Evolutionary conservation across 53 echinoderm and acorn worm species (phyloP).

Genomic region (Paracentrotus lividus): DNA sequence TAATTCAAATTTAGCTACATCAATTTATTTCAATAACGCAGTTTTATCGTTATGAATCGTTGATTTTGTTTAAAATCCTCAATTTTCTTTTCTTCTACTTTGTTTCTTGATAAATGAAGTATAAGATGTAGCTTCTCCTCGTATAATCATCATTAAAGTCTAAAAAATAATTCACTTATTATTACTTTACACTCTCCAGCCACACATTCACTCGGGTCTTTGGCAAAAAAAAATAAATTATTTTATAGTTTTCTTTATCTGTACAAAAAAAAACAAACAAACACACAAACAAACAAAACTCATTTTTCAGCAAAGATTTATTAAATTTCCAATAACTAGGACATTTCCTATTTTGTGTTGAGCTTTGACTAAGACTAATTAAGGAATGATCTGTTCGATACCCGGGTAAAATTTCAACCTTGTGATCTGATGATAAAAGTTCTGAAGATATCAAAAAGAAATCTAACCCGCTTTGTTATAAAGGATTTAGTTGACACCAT

Average conservation of each 20-base stretch:
- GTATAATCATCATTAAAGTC: neutral
- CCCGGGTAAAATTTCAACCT: too few relatives aligned
- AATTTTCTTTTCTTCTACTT: neutral
- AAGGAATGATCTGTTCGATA: neutral
- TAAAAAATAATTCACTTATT: neutral
- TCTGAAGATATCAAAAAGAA: neutral
- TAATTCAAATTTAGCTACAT: neutral
- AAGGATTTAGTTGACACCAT: too few relatives aligned
- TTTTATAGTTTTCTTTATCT: neutral
- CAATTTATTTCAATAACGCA: neutral
- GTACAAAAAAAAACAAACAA: too few relatives aligned
- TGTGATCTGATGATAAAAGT: neutral
- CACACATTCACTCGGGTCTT: neutral
- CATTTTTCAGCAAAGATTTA: neutral
- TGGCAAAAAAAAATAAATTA: neutral
- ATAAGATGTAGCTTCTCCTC: slow-evolving; percentile 7
- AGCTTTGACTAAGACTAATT: neutral
- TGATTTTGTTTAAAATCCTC: neutral
- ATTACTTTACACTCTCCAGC: neutral
- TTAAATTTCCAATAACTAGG: neutral
- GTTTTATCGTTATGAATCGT: neutral
- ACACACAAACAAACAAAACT: neutral
- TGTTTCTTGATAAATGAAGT: neutral
- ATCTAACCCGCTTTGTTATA: neutral
- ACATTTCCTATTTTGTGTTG: neutral